Base-by-base conservation (phyloP, 2,888 invertebrate genomes). In the Phyllotreta cruciferae region DNA sequence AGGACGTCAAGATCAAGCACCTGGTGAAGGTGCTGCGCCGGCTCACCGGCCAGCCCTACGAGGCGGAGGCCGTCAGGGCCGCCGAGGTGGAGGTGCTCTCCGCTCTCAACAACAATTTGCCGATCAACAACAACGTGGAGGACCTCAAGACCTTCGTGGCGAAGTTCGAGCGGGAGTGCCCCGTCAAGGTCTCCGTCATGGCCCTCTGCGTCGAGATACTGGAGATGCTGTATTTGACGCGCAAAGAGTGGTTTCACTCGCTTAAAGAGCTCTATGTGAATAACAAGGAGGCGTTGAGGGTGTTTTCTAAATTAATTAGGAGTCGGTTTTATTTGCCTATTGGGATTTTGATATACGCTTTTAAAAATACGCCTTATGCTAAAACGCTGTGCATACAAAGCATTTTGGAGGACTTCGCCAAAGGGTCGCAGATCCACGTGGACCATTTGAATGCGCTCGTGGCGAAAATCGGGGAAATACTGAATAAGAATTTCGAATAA, bases 81-180 rank as follows among this genome's bases (percentile, higher is more conserved):
- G 64, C 66, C 13, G 79, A 79, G 67, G 66, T 75, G 11, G 73
- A 77, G 44, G 73, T 79, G 42, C 66, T 79, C 14, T 57, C 63
- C 36, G 69, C 73, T 3, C 50, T 79, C 7, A 71, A 73, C 11
- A 70, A 70, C 38, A 71, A 71, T 14, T 60, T 80, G 11, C 78
- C 79, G 0, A 52, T 77, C 10, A 67, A 69, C 39, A 77, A 76
- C 6, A 66, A 62, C 24, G 67, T 77, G 1, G 79, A 79, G 53
- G 78, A 80, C 66, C 57, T 80, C n/a, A 75, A 76, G 56, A 74
- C 74, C 9, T 73, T 80, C 39, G 69, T 77, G 35, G 71, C 75
- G 45, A 70, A 75, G 41, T 76, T 75, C 60, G 67, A 76, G 14
- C 73, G 70, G 63, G 72, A 74, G 47, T 71, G 71, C 49, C 67